Conservation (phyloP, 2,113 vertebrate species). For the Formicarius rufipectus region DNA sequence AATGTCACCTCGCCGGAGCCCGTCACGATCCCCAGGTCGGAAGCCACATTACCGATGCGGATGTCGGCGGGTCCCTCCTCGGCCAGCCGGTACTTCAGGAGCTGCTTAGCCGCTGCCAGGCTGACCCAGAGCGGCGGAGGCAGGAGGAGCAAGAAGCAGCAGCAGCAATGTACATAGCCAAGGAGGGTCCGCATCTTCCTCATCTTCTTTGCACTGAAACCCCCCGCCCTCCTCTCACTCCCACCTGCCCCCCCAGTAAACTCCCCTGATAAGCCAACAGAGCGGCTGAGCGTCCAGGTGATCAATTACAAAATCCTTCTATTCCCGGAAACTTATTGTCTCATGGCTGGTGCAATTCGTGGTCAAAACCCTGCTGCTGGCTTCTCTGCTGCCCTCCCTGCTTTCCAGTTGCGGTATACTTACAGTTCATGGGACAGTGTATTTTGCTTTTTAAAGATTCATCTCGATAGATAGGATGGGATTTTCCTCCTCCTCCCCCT, state of each 20-base stretch:
- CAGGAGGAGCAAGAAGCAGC: slow-evolving; percentile 82
- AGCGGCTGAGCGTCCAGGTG: not conserved
- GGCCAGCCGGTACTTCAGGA: slow-evolving; percentile 91
- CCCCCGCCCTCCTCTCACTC: not conserved
- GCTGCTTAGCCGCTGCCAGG: slow-evolving; percentile 91
- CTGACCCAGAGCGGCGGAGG: slow-evolving; percentile 82
- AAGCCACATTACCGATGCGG: slow-evolving; percentile 93
- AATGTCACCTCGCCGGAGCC: slow-evolving; percentile 96
- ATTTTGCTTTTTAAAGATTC: slow-evolving; percentile 64
- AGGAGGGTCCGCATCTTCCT: slow-evolving; percentile 71
- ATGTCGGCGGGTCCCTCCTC: slow-evolving; percentile 96
- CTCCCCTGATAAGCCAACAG: slow-evolving; percentile 10
- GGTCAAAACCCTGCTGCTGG: slow-evolving; percentile 36
- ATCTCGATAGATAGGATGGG: slow-evolving; percentile 35
- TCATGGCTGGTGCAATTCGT: slow-evolving; percentile 67
- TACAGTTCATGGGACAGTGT: slow-evolving; percentile 80
- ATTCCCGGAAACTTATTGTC: slow-evolving; percentile 74
- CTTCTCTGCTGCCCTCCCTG: slow-evolving; percentile 23
- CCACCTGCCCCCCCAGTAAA: not conserved
- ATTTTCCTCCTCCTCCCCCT: slow-evolving; percentile 57
- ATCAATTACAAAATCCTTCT: slow-evolving; percentile 29
- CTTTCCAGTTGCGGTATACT: slow-evolving; percentile 60
- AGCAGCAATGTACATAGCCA: slow-evolving; percentile 71
- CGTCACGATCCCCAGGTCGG: slow-evolving; percentile 91
- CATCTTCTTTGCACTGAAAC: slow-evolving; percentile 51